phyloP scores from a whole-genome alignment of 2,888 invertebrate species.

The Spodoptera exigua region DNA sequence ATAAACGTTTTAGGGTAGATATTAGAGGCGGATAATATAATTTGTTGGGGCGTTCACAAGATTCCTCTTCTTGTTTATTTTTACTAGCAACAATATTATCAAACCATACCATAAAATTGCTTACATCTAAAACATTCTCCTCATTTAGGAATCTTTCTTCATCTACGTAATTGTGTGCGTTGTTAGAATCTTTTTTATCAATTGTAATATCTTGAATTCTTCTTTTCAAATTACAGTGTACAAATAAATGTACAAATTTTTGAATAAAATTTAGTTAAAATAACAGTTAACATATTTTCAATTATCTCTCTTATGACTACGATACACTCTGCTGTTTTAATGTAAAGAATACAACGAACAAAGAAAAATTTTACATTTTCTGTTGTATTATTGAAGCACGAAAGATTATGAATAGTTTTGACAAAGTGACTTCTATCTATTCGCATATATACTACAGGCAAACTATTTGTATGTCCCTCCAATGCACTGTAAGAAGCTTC shows the following conservation, averaged over 20 bases:
- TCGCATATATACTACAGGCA: constrained; percentile 39
- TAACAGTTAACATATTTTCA: constrained; percentile 32
- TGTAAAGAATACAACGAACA: constrained; percentile 33
- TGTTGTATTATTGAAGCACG: constrained; percentile 36
- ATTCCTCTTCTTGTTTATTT: constrained; percentile 33
- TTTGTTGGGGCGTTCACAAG: constrained; percentile 31
- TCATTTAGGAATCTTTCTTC: constrained; percentile 32
- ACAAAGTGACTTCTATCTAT: constrained; percentile 36
- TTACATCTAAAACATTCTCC: constrained; percentile 32
- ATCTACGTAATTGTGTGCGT: constrained; percentile 27
- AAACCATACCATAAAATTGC: constrained; percentile 34
- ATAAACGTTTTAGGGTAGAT: constrained; percentile 29
- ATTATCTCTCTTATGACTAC: constrained; percentile 31
- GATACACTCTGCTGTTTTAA: constrained; percentile 31
- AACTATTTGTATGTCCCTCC: constrained; percentile 37
- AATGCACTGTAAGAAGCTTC: constrained; percentile 37
- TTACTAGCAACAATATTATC: constrained; percentile 30
- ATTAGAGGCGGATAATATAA: constrained; percentile 31
- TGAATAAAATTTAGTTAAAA: constrained; percentile 35
- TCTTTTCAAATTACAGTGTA: constrained; percentile 30
- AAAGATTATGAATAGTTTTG: constrained; percentile 36
- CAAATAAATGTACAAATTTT: constrained; percentile 29
- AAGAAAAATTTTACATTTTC: constrained; percentile 32
- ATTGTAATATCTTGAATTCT: constrained; percentile 32
- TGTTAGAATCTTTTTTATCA: constrained; percentile 28